Percentiles rank a stretch among this genome's conserved stretches.
phyloP scores from a whole-genome alignment of 2,113 vertebrate genomes.

The Centrocercus urophasianus region DNA sequence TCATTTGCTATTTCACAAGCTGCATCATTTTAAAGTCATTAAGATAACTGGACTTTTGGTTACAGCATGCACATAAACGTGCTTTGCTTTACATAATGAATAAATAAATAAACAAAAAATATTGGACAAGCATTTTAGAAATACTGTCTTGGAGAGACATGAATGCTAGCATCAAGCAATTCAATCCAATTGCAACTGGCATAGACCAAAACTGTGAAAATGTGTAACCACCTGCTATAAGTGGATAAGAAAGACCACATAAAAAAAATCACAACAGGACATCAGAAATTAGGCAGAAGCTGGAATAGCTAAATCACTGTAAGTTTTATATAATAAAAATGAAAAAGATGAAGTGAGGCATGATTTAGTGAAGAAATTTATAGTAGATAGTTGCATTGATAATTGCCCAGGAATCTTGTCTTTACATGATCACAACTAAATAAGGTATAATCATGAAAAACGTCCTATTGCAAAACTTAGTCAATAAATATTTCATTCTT shows the following conservation, averaged over 20 bases:
- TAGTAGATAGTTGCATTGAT: not conserved
- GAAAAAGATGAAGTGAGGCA: not conserved
- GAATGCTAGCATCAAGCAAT: not conserved
- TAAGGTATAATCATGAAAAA: not conserved
- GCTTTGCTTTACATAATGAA: not conserved
- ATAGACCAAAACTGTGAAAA: conserved; percentile 33
- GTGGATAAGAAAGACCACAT: conserved; percentile 6
- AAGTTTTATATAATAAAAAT: not conserved
- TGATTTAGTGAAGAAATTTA: not conserved
- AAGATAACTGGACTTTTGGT: not conserved
- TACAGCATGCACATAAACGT: not conserved
- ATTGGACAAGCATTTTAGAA: not conserved
- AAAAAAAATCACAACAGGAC: conserved; percentile 16
- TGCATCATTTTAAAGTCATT: not conserved
- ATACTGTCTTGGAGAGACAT: not conserved
- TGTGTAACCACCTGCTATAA: not conserved
- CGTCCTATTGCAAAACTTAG: not conserved
- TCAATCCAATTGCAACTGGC: not conserved
- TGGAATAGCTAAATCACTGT: not conserved
- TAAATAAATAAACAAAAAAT: not conserved
- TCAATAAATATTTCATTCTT: not conserved
- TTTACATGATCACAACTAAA: not conserved
- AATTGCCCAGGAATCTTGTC: not conserved
- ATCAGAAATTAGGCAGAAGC: not conserved
- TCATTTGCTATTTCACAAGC: not conserved